Base-by-base conservation (phyloP, 2,797 vertebrate genomes). In the Lagodon rhomboides region DNA sequence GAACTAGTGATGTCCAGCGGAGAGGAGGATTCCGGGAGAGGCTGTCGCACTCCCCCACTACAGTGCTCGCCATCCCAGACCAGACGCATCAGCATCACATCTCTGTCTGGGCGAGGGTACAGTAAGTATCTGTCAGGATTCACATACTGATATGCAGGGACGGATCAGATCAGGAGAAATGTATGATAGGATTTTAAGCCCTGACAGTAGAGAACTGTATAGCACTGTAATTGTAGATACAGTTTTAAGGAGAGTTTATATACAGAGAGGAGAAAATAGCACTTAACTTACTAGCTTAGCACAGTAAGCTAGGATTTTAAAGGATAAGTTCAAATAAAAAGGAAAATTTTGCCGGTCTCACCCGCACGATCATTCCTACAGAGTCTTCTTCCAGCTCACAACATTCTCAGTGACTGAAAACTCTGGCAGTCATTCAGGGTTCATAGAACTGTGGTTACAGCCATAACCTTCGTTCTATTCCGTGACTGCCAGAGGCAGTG, bases 1-100 rank as follows among this genome's bases (percentile, higher is more conserved):
- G 97, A 99, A 77, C 82, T 98, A 84, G 91, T 96, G 81, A 79
- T 89, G 10, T 92, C 96, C 1, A 80, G 67, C 0, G 89, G 85
- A 0, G 97, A 98, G 0, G 97, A 98, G n/a, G 97, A 98, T 70
- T 91, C 92, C 61, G 95, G 91, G 0, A 96, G 95, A 83, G 95
- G 96, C 69, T 96, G 96, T 56, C 94, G 96, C 15, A 98, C 97
- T 0, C 97, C 97, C 0, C 97, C 97, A 0, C 95, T 95, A 75
- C 97, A 97, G 90, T 96, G 95, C 5, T 98, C 97, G 0, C 97
- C 97, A 3, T 96, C 97, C 0, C 87, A 91, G 2, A 92, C 93
- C 30, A 91, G 97, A 44, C 93, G 96, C 11, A 94, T 96, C 71
- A 97, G 97, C 90, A 95, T 97, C 86, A 96, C 96, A 1, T 95